These are phyloP conservation scores for Carcina quercana DNA, from an alignment of 2,888 invertebrate species.

Conservation along the genomic window DNA sequence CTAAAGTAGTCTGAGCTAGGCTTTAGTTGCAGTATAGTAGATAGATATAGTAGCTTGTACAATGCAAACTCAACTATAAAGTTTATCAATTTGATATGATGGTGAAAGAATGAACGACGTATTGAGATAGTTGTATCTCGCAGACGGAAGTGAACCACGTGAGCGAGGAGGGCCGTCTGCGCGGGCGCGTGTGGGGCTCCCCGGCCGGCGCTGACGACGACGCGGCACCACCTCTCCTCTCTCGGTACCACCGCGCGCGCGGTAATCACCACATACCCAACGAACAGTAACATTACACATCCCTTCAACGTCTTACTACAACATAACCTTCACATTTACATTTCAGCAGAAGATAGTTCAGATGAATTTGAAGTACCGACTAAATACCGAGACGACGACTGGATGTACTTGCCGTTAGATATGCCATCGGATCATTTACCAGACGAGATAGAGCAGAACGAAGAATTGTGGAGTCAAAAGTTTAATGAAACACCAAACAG, in stretches of 20 bases:
- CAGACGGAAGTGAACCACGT: constrained; percentile 38
- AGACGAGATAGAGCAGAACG: constrained; percentile 9
- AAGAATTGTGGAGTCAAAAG: constrained; percentile 6
- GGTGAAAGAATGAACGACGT: too few relatives aligned
- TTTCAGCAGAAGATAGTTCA: constrained; percentile 71
- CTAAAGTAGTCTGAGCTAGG: too few relatives aligned
- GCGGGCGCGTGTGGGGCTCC: constrained; percentile 65
- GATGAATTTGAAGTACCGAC: constrained; percentile 58
- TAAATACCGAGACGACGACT: constrained; percentile 54
- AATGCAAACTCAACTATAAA: not conserved
- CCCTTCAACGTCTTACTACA: constrained; percentile 25
- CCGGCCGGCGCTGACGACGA: constrained; percentile 62
- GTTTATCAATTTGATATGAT: not conserved
- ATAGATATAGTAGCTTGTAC: too few relatives aligned
- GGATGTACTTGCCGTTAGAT: constrained; percentile 59
- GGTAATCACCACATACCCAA: constrained; percentile 51
- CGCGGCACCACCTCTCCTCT: constrained; percentile 40
- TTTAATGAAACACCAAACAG: too few relatives aligned
- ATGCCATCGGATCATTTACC: constrained; percentile 6
- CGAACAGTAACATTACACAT: constrained; percentile 38
- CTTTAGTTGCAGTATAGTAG: too few relatives aligned
- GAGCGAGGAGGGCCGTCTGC: constrained; percentile 45
- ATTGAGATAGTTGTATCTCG: constrained; percentile 10
- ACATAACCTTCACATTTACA: constrained; percentile 63
- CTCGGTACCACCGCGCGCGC: constrained; percentile 47